Evolutionary conservation across 2,888 invertebrate species (phyloP).

Genomic region (Mythimna loreyi): DNA sequence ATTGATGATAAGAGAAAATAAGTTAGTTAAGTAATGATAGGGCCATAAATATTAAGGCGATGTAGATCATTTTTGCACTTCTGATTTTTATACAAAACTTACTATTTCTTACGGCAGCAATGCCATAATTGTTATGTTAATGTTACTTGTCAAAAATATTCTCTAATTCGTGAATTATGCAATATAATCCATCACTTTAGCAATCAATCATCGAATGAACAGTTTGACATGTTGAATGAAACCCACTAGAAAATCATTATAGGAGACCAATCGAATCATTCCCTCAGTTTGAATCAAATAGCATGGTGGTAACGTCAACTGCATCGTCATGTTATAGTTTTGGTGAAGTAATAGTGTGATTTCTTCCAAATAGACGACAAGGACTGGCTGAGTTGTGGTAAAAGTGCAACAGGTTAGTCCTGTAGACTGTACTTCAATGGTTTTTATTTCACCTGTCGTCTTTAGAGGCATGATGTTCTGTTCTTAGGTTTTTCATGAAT

Average conservation of each 20-base stretch:
- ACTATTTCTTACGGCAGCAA: no score
- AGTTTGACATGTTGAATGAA: no score
- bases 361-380: conserved; percentile 86
- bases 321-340: conserved; percentile 18
- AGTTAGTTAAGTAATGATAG: no score
- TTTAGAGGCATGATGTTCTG: conserved; percentile 51
- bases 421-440: conserved; percentile 65
- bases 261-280: not conserved
- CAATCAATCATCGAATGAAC: no score
- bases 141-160: no score
- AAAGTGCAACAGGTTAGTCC: conserved; percentile 89
- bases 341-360: conserved; percentile 63
- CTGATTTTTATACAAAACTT: no score
- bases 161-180: no score
- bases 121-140: no score
- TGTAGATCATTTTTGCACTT: no score
- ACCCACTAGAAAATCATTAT: not conserved
- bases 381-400: conserved; percentile 90
- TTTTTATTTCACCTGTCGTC: conserved; percentile 42
- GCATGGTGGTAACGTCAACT: conserved; percentile 42
- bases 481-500: conserved; percentile 15
- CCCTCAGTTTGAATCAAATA: not conserved
- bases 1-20: no score
- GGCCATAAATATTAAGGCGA: no score
- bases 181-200: no score